A percentile compares a stretch with the other conserved stretches of the same genome.
These are phyloP conservation scores for Cossypha polioptera DNA, from an alignment of 2,797 vertebrate genomes.

Conservation along the genomic window DNA sequence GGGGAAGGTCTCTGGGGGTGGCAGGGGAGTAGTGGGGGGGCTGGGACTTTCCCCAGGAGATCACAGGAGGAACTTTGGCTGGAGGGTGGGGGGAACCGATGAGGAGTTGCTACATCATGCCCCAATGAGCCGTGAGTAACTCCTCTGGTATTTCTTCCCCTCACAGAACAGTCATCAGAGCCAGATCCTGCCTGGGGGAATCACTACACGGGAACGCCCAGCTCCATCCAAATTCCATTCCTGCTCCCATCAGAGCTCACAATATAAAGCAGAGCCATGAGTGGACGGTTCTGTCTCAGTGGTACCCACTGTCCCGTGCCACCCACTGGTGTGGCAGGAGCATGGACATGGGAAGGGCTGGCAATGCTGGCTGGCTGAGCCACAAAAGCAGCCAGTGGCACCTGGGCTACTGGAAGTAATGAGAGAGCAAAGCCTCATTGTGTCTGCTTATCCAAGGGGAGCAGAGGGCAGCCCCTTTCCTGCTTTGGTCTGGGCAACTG, in stretches of 20 bases:
- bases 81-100: constrained; percentile 61
- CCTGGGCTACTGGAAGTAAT: not conserved
- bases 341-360: not conserved
- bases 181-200: constrained; percentile 58
- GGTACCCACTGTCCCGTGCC: not conserved
- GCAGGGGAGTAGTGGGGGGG: not conserved
- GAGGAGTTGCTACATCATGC: constrained; percentile 69
- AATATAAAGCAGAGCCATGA: not conserved
- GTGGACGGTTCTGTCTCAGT: not conserved
- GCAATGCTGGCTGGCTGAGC: not conserved
- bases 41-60: constrained; percentile 63
- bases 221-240: constrained; percentile 56
- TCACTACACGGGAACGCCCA: constrained; percentile 52
- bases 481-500: not conserved
- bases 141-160: constrained; percentile 66
- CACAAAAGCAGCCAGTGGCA: not conserved
- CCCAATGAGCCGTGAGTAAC: constrained; percentile 62
- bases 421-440: not conserved
- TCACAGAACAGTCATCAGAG: constrained; percentile 57
- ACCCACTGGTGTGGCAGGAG: not conserved
- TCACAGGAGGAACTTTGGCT: constrained; percentile 67
- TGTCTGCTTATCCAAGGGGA: not conserved
- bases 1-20: constrained; percentile 38
- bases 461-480: not conserved
- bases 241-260: not conserved